Evolutionary conservation across 1,140 invertebrate genomes (phyloP).

Genomic region (Drosophila chauvacae): DNA sequence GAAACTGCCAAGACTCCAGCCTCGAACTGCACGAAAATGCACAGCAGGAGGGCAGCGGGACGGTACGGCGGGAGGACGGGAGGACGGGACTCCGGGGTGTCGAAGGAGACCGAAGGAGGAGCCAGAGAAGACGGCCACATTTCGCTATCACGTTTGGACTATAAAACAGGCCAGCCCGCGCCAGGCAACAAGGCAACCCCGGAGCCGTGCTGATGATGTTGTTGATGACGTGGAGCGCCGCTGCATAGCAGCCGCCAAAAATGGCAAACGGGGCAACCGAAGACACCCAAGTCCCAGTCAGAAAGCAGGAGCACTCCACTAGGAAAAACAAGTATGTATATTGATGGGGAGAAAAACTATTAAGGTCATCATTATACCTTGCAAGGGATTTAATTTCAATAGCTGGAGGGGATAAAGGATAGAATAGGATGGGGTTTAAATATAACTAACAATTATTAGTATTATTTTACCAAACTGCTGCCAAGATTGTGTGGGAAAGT

Average conservation of each 20-base stretch:
- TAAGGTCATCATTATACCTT: not conserved
- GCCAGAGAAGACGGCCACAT: conserved; percentile 53
- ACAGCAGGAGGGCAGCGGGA: conserved; percentile 57
- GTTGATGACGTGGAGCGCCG: conserved; percentile 78
- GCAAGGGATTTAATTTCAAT: not conserved
- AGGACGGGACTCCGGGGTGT: conserved; percentile 1
- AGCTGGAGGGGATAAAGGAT: not conserved
- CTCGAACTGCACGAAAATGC: conserved; percentile 73
- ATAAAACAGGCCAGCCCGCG: conserved; percentile 66
- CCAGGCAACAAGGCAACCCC: conserved; percentile 28
- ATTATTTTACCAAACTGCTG: not conserved
- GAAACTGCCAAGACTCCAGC: conserved; percentile 45
- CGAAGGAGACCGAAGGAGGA: conserved; percentile 32
- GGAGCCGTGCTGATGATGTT: conserved; percentile 69
- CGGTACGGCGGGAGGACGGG: not conserved
- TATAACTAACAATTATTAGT: not conserved
- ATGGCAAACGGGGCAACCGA: conserved; percentile 58
- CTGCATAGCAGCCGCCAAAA: conserved; percentile 58
- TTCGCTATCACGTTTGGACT: conserved; percentile 81
- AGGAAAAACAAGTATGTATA: conserved; percentile 5
- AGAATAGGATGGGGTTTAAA: not conserved
- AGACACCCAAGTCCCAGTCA: conserved; percentile 37
- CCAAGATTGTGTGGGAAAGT: no score
- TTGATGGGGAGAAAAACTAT: not conserved
- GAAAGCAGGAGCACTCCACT: conserved; percentile 28